Evolutionary conservation across 2,888 invertebrate species (phyloP).

Genomic region (Gisinianus flammeolus): DNA sequence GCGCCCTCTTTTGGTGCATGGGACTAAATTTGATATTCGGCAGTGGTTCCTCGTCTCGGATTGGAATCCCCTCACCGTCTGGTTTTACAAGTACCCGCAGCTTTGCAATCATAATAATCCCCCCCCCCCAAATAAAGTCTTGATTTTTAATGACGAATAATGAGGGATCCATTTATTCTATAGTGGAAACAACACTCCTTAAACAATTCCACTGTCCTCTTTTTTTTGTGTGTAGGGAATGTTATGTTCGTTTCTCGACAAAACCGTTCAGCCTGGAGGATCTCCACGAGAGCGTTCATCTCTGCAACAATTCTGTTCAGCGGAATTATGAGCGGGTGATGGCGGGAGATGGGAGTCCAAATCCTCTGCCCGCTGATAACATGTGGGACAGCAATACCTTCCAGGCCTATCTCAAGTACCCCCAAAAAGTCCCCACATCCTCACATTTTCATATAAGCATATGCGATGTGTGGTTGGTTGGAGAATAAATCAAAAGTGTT

Average conservation of each 20-base stretch:
- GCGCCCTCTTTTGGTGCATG: slow-evolving; percentile 83
- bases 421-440: slow-evolving; percentile 58
- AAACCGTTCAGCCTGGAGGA: slow-evolving; percentile 84
- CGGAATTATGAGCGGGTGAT: slow-evolving; percentile 70
- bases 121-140: no score
- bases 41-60: slow-evolving; percentile 94
- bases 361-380: slow-evolving; percentile 78
- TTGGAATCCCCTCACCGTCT: slow-evolving; percentile 86
- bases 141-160: no score
- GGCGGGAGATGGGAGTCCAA: slow-evolving; percentile 68
- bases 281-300: slow-evolving; percentile 89
- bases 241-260: slow-evolving; percentile 90
- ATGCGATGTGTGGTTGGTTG: neutral
- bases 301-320: slow-evolving; percentile 93
- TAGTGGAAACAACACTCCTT: no score
- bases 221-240: slow-evolving; percentile 69
- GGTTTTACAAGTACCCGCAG: slow-evolving; percentile 80
- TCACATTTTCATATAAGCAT: neutral
- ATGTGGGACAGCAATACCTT: slow-evolving; percentile 65
- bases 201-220: no score
- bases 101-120: no score
- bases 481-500: no score
- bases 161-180: neutral
- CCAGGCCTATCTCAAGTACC: slow-evolving; percentile 70
- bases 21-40: slow-evolving; percentile 92